A percentile compares a stretch with the other conserved stretches of the same genome.
Evolutionary conservation across 2,113 vertebrate species (phyloP).

Genomic region (Chaetura pelagica): DNA sequence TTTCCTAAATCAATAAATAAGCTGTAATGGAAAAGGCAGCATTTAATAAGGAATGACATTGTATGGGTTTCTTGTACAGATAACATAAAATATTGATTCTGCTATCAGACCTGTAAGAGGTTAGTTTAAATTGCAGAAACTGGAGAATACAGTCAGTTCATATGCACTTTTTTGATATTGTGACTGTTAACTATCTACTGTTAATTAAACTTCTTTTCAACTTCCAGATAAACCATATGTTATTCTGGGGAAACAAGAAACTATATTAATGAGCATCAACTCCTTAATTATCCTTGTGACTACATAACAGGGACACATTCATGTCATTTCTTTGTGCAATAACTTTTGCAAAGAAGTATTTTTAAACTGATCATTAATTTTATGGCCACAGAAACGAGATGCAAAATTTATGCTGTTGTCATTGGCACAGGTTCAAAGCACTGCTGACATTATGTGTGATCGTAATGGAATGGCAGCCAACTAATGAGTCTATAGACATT

Average conservation of each 20-base stretch:
- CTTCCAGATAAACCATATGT: conserved; percentile 73
- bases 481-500: conserved; percentile 85
- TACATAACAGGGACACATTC: conserved; percentile 80
- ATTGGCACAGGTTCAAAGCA: conserved; percentile 83
- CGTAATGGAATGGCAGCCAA: conserved; percentile 83
- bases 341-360: conserved; percentile 86
- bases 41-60: conserved; percentile 49
- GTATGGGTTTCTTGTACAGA: neutral
- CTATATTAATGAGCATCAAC: conserved; percentile 79
- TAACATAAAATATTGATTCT: conserved; percentile 55
- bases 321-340: conserved; percentile 79
- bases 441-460: conserved; percentile 82
- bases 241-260: conserved; percentile 76
- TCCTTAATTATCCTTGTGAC: conserved; percentile 80
- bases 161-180: conserved; percentile 8
- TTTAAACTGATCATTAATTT: conserved; percentile 89
- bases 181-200: conserved; percentile 66
- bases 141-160: conserved; percentile 30
- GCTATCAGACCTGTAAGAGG: conserved; percentile 18
- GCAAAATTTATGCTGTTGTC: conserved; percentile 87
- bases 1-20: conserved; percentile 51
- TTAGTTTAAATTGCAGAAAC: conserved; percentile 49
- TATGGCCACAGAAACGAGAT: conserved; percentile 85
- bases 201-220: conserved; percentile 75
- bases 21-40: conserved; percentile 48